Conservation (phyloP, 2,888 invertebrate genomes). For the Tigriopus californicus region DNA sequence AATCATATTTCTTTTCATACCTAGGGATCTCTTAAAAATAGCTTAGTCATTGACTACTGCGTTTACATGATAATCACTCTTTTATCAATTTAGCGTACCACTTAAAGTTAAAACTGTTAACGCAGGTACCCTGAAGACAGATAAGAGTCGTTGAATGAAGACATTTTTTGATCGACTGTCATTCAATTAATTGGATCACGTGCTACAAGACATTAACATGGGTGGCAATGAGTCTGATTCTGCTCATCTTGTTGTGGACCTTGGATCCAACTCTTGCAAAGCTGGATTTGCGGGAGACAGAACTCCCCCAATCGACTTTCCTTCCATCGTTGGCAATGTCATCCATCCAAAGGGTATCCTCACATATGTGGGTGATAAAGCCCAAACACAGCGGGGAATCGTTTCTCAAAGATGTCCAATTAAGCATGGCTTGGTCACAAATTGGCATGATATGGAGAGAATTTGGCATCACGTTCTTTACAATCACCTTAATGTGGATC, state of each 20-base stretch:
- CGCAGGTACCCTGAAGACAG: too few species aligned
- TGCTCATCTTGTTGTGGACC: conserved; percentile 55
- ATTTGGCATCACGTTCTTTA: too few species aligned
- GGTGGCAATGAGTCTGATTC: conserved; percentile 55
- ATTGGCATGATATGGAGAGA: conserved; percentile 98
- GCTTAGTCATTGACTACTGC: too few species aligned
- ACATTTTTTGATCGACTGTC: too few species aligned
- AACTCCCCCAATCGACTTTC: conserved; percentile 71
- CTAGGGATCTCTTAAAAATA: too few species aligned
- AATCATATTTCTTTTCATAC: too few species aligned
- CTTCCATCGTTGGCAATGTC: conserved; percentile 72
- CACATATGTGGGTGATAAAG: conserved; percentile 87
- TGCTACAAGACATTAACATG: too few species aligned
- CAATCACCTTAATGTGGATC: conserved; percentile 88
- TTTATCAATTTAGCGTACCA: too few species aligned
- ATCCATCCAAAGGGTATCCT: conserved; percentile 45
- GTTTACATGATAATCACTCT: too few species aligned
- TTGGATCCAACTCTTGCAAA: conserved; percentile 82
- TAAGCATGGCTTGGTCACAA: conserved; percentile 91
- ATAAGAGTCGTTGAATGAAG: too few species aligned
- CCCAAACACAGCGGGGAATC: conserved; percentile 54
- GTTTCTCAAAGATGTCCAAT: conserved; percentile 81
- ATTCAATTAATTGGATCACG: too few species aligned
- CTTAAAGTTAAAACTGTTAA: too few species aligned
- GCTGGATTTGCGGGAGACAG: conserved; percentile 80